Evolutionary conservation across 2,888 invertebrate genomes (phyloP).

Genomic region (Podabrus alpinus): DNA sequence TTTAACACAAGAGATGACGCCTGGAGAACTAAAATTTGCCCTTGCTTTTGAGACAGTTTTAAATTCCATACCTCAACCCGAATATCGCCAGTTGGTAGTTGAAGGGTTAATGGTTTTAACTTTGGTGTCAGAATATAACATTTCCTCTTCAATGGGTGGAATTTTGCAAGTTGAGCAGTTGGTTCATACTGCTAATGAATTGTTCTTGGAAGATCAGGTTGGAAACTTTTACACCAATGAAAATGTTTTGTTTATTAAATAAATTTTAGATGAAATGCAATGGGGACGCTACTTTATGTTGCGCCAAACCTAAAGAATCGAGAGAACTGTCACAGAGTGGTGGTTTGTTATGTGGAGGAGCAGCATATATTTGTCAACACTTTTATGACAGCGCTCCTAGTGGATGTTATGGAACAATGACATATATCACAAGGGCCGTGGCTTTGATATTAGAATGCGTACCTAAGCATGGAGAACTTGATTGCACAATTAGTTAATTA

Average conservation of each 20-base stretch:
- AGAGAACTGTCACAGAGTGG: slow-evolving; percentile 65
- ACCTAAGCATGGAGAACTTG: slow-evolving; percentile 77
- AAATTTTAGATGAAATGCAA: slow-evolving; percentile 74
- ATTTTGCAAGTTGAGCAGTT: slow-evolving; percentile 87
- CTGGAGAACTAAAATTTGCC: slow-evolving; percentile 97
- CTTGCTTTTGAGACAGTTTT: slow-evolving; percentile 95
- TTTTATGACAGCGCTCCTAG: slow-evolving; percentile 98
- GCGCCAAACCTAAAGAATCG: slow-evolving; percentile 75
- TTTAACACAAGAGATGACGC: slow-evolving; percentile 98
- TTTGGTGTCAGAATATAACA: slow-evolving; percentile 84
- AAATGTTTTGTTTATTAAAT: slow-evolving; percentile 5
- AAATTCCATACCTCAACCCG: slow-evolving; percentile 96
- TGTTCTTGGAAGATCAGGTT: slow-evolving; percentile 96
- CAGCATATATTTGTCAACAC: slow-evolving; percentile 94
- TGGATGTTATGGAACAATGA: slow-evolving; percentile 97
- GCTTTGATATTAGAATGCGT: slow-evolving; percentile 75
- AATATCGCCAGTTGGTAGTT: slow-evolving; percentile 94
- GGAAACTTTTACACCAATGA: slow-evolving; percentile 23
- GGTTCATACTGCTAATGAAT: slow-evolving; percentile 90
- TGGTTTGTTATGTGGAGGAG: slow-evolving; percentile 83
- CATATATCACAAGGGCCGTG: slow-evolving; percentile 87
- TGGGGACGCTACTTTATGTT: slow-evolving; percentile 93
- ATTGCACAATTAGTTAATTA: slow-evolving; percentile 74
- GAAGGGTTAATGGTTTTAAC: slow-evolving; percentile 97
- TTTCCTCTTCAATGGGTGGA: slow-evolving; percentile 75